phyloP scores from a whole-genome alignment of 2,797 vertebrate species.

The Phrynocephalus vlangalii region DNA sequence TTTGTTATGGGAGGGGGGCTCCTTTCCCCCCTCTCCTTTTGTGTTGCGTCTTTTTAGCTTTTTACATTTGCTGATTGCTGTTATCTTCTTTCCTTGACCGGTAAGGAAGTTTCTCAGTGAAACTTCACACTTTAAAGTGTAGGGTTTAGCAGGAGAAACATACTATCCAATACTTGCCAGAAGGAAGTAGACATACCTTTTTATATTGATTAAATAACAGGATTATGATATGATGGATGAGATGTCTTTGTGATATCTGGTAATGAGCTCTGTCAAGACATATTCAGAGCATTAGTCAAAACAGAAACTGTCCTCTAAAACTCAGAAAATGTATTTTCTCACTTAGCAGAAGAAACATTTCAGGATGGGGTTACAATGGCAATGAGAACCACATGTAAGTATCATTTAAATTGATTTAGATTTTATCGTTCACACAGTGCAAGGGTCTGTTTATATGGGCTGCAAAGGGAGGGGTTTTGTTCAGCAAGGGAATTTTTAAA shows the following conservation, averaged over 20 bases:
- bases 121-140: neutral
- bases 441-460: too few relatives aligned
- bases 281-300: conserved; percentile 6
- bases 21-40: neutral
- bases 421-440: too few relatives aligned
- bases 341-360: neutral
- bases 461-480: too few relatives aligned
- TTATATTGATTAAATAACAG: conserved; percentile 7
- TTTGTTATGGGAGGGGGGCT: neutral
- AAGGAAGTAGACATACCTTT: neutral
- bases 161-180: neutral
- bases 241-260: neutral
- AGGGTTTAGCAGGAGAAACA: neutral
- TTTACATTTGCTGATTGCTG: neutral
- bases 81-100: neutral
- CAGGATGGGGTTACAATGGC: too few relatives aligned
- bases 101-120: neutral
- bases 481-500: too few relatives aligned
- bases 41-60: neutral
- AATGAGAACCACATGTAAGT: too few relatives aligned
- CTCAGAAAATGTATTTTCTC: conserved; percentile 9
- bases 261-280: neutral
- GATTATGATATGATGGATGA: neutral
- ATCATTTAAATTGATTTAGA: too few relatives aligned
- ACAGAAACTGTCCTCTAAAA: neutral